phyloP scores from a whole-genome alignment of 2,113 vertebrate species.

The Lophotis ruficrista region DNA sequence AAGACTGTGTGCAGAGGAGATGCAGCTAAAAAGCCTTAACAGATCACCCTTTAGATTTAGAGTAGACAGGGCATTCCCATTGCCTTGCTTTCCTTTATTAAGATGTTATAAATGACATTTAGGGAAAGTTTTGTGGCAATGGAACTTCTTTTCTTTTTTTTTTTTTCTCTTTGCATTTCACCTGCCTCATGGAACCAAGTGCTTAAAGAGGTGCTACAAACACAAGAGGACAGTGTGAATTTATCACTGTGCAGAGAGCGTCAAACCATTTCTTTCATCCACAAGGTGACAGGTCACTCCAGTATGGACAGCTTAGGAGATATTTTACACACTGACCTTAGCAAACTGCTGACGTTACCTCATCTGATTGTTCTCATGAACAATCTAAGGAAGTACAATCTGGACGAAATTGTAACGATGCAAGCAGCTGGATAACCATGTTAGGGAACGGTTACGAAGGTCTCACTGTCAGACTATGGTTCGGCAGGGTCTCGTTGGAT shows the following conservation, averaged over 20 bases:
- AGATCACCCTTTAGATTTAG: not conserved
- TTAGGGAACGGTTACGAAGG: not conserved
- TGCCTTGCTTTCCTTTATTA: not conserved
- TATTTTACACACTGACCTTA: not conserved
- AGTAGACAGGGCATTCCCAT: not conserved
- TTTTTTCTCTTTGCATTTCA: not conserved
- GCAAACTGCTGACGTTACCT: not conserved
- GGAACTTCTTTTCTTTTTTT: not conserved
- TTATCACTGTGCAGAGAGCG: not conserved
- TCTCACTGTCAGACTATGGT: accelerated
- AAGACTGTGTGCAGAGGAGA: not conserved
- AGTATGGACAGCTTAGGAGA: not conserved
- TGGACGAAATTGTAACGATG: not conserved
- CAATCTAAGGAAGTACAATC: not conserved
- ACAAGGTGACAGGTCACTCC: accelerated
- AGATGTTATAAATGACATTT: not conserved
- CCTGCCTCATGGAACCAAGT: not conserved
- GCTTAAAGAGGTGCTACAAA: not conserved
- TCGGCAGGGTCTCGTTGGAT: not conserved
- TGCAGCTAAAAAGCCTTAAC: not conserved
- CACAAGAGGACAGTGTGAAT: not conserved
- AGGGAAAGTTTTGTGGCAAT: not conserved
- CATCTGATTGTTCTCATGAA: not conserved
- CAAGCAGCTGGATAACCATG: not conserved
- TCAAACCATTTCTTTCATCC: not conserved